These are phyloP conservation scores for Hyposoter didymator DNA, from an alignment of 2,888 invertebrate species.

Conservation along the genomic window DNA sequence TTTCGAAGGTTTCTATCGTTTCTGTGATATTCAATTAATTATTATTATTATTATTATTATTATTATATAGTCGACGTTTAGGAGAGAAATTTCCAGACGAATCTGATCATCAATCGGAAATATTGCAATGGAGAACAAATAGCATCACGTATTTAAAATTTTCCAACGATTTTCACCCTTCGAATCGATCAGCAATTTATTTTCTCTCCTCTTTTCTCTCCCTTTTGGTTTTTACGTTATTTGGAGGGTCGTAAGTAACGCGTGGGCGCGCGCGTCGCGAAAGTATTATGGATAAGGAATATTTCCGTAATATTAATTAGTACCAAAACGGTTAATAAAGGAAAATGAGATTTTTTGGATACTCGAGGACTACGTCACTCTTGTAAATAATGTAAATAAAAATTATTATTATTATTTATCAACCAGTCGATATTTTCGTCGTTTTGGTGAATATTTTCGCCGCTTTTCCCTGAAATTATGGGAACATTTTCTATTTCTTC, in stretches of 20 bases:
- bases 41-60: constrained; percentile 27
- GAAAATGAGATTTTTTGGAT: background rate
- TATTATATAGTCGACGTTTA: background rate
- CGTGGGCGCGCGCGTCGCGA: background rate
- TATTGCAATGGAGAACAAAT: constrained; percentile 8
- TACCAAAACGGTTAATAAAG: background rate
- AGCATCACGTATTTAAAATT: background rate
- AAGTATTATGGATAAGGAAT: constrained; percentile 14
- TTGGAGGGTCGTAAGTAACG: background rate
- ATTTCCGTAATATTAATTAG: constrained; percentile 27
- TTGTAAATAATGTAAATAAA: constrained; percentile 68
- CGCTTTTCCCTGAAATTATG: no score
- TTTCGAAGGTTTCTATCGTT: constrained; percentile 64
- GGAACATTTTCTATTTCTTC: no score
- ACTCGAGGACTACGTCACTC: constrained; percentile 35
- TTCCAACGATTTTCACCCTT: background rate
- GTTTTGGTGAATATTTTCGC: no score
- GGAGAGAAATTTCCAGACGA: background rate
- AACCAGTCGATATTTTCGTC: background rate
- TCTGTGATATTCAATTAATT: constrained; percentile 67
- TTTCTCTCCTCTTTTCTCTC: background rate
- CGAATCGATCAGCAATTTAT: background rate
- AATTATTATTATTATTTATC: constrained; percentile 68
- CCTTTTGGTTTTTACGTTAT: constrained; percentile 12
- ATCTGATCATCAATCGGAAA: background rate